Conservation (phyloP, 2,113 vertebrate genomes). For the Grus americana region DNA sequence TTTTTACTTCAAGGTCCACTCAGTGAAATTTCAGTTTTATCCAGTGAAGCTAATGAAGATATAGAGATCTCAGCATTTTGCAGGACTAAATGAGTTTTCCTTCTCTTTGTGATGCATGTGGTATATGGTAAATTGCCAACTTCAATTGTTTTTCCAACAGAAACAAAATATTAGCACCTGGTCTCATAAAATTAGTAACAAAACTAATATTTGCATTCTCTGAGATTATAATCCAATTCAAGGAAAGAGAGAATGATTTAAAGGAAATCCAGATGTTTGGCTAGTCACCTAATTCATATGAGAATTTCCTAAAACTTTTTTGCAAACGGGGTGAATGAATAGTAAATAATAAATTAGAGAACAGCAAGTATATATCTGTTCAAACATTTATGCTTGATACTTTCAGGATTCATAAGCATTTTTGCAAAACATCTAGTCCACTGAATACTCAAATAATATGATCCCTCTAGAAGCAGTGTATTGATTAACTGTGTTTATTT, state of each 20-base stretch:
- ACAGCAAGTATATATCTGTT: neutral
- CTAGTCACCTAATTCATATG: neutral
- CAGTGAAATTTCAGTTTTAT: neutral
- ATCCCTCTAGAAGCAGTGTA: neutral
- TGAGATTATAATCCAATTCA: neutral
- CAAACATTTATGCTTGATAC: neutral
- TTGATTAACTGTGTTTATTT: conserved; percentile 4
- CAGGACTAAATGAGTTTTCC: neutral
- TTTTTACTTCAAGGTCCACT: neutral
- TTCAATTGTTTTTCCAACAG: neutral
- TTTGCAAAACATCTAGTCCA: neutral
- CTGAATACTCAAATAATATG: neutral
- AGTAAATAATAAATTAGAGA: neutral
- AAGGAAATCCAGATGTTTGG: neutral
- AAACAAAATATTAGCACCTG: neutral
- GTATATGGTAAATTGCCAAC: neutral
- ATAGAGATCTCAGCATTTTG: neutral
- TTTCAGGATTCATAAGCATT: neutral
- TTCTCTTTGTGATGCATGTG: neutral
- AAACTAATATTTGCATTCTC: neutral
- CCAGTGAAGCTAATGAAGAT: neutral
- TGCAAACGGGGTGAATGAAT: neutral
- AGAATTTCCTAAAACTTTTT: neutral
- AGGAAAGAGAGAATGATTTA: neutral
- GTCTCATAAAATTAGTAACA: neutral